Conservation (phyloP, 2,113 vertebrate genomes). For the Crotalus helleri region DNA sequence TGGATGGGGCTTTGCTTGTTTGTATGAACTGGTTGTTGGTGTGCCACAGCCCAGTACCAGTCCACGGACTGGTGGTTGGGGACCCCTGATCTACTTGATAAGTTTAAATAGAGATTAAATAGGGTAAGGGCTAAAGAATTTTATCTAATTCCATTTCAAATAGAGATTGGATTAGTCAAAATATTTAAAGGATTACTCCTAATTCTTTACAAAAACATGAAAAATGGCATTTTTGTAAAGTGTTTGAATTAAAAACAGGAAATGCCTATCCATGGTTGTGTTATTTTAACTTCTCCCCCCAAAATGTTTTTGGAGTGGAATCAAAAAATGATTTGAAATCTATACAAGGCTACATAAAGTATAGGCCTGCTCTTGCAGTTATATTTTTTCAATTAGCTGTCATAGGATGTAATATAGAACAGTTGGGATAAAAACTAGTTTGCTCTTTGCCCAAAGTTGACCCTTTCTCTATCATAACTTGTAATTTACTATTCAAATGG, state of each 20-base stretch:
- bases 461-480: background rate
- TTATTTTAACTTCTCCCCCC: background rate
- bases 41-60: no score
- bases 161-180: background rate
- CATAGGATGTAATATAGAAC: background rate
- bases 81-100: background rate
- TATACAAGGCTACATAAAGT: background rate
- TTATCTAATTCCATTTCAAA: background rate
- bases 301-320: background rate
- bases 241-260: background rate
- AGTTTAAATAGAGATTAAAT: background rate
- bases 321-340: background rate
- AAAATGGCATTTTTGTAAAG: background rate
- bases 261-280: background rate
- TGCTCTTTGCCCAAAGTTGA: background rate
- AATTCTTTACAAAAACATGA: background rate
- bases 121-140: background rate
- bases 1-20: no score
- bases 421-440: background rate
- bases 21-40: no score
- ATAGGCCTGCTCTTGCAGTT: background rate
- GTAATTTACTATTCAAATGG: background rate
- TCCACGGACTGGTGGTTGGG: no score
- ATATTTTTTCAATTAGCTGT: background rate
- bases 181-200: background rate